phyloP scores from a whole-genome alignment of 2,888 invertebrate species.

The Spodoptera exigua region DNA sequence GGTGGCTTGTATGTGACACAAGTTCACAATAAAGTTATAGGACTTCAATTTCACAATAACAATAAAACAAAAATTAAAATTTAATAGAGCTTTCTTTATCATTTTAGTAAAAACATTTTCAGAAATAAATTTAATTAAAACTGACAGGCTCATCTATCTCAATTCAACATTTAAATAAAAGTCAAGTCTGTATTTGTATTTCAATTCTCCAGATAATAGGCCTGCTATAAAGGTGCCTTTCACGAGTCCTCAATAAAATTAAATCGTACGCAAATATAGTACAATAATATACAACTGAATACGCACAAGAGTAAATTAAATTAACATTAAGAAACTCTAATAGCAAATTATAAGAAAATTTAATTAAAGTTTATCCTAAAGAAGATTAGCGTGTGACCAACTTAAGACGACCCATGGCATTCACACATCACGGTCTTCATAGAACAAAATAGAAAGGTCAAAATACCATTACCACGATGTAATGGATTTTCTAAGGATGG shows the following conservation, averaged over 20 bases:
- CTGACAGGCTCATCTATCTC: background rate
- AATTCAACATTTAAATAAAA: constrained; percentile 8
- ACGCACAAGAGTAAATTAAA: constrained; percentile 37
- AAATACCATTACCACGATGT: constrained; percentile 18
- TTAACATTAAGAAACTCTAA: constrained; percentile 52
- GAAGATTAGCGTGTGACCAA: constrained; percentile 55
- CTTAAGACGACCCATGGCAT: constrained; percentile 50
- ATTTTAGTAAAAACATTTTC: too few relatives aligned
- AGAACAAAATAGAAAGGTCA: constrained; percentile 47
- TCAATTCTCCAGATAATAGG: background rate
- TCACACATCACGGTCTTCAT: constrained; percentile 42
- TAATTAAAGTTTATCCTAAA: constrained; percentile 69
- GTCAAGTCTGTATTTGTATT: background rate
- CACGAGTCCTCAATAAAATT: background rate
- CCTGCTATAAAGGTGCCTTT: constrained; percentile 2
- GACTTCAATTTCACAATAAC: too few relatives aligned
- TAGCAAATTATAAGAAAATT: constrained; percentile 65
- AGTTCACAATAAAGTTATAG: too few relatives aligned
- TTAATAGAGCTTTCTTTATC: too few relatives aligned
- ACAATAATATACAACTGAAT: constrained; percentile 1
- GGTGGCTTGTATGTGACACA: too few relatives aligned
- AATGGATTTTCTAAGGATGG: constrained; percentile 56
- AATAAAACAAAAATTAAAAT: too few relatives aligned
- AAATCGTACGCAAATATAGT: constrained; percentile 11
- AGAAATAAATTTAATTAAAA: too few relatives aligned